Evolutionary conservation across 2,888 invertebrate genomes (phyloP).

Genomic region (Sceliomorpha sp.): DNA sequence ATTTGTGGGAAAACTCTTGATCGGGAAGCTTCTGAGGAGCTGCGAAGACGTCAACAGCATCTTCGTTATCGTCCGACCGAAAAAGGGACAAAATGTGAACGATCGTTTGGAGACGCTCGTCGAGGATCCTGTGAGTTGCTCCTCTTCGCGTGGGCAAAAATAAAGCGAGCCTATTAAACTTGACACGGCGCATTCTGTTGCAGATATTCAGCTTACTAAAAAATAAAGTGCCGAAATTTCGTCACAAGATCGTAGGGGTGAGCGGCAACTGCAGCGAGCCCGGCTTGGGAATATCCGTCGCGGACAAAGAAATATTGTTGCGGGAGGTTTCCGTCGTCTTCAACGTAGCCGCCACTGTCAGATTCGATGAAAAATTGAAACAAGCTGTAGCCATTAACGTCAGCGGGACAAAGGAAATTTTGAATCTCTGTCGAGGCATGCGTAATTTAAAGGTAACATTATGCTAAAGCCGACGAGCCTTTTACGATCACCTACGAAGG

Average conservation of each 20-base stretch:
- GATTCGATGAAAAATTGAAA: constrained; percentile 91
- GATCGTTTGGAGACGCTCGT: constrained; percentile 86
- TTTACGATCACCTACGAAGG: too few species aligned
- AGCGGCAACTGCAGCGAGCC: constrained; percentile 86
- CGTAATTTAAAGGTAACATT: constrained; percentile 85
- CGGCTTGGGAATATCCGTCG: constrained; percentile 84
- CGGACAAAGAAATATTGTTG: constrained; percentile 83
- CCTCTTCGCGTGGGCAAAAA: too few species aligned
- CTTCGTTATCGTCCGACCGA: constrained; percentile 83
- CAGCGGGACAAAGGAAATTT: constrained; percentile 87
- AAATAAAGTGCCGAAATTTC: constrained; percentile 82
- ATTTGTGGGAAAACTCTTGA: constrained; percentile 82
- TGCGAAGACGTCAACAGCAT: constrained; percentile 82
- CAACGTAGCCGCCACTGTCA: constrained; percentile 95
- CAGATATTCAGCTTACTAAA: constrained; percentile 83
- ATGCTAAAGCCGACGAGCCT: too few species aligned
- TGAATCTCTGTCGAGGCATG: constrained; percentile 87
- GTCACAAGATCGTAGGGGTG: constrained; percentile 86
- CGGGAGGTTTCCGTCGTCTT: constrained; percentile 86
- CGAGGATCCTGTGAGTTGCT: constrained; percentile 84
- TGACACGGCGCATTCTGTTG: constrained; percentile 12
- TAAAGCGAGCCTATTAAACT: not conserved
- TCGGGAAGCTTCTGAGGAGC: constrained; percentile 84
- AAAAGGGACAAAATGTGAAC: constrained; percentile 84
- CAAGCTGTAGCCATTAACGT: constrained; percentile 90